Percentiles rank a stretch among this genome's conserved stretches.
phyloP scores from a whole-genome alignment of 2,888 invertebrate species.

The Harpalus rubripes region DNA sequence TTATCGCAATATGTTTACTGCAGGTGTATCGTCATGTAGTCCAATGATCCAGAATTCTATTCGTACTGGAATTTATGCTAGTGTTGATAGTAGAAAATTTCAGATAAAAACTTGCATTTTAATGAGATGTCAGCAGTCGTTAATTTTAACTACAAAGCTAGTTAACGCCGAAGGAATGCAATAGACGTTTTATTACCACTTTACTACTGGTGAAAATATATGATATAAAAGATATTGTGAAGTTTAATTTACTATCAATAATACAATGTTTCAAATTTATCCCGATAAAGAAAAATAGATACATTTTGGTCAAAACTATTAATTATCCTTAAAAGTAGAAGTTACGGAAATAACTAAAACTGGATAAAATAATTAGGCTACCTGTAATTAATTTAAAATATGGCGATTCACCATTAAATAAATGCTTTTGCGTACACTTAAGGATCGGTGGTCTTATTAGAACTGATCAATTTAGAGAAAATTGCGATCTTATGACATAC shows the following conservation, averaged over 20 bases:
- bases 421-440: too few species aligned
- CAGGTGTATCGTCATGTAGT: slow-evolving; percentile 18
- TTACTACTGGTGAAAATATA: slow-evolving; percentile 27
- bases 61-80: background rate
- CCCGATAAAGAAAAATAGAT: background rate
- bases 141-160: slow-evolving; percentile 24
- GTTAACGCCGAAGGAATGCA: slow-evolving; percentile 23
- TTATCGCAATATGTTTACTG: slow-evolving; percentile 20
- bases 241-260: background rate
- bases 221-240: slow-evolving; percentile 14
- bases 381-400: too few species aligned
- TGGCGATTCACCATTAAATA: too few species aligned
- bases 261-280: background rate
- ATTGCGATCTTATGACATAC: too few species aligned
- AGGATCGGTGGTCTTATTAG: too few species aligned
- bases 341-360: too few species aligned
- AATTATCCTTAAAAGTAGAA: too few species aligned
- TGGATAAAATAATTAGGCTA: too few species aligned
- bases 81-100: background rate
- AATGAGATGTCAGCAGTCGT: slow-evolving; percentile 38
- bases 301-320: too few species aligned
- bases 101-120: slow-evolving; percentile 30
- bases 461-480: too few species aligned
- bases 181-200: slow-evolving; percentile 15
- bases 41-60: slow-evolving; percentile 9